Evolutionary conservation across 2,113 vertebrate genomes (phyloP).

Genomic region (Mormyrus lacerda): DNA sequence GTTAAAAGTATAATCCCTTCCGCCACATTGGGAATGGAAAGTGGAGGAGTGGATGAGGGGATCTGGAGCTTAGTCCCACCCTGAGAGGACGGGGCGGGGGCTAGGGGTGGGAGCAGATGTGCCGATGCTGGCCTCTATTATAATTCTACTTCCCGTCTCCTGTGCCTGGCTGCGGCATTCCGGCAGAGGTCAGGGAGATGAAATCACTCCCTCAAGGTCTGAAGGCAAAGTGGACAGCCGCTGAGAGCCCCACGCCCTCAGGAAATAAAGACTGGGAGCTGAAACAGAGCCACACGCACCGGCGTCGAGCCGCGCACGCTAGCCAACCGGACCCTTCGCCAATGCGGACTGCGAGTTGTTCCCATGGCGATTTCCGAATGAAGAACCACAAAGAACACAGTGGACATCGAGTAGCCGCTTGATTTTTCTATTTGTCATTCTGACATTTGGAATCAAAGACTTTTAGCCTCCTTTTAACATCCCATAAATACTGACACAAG

Average conservation of each 20-base stretch:
- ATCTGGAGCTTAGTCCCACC: not conserved
- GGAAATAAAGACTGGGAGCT: not conserved
- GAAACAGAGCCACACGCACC: not conserved
- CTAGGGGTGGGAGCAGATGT: conserved; percentile 23
- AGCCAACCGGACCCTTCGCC: not conserved
- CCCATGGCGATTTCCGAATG: not conserved
- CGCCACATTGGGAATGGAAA: not conserved
- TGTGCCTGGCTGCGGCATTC: conserved; percentile 14
- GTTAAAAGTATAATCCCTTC: conserved; percentile 1
- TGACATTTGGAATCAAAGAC: not conserved
- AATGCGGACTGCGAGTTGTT: not conserved
- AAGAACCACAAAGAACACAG: not conserved
- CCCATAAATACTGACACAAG: not conserved
- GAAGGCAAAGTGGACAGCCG: not conserved
- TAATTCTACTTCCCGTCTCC: conserved; percentile 32
- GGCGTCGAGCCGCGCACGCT: not conserved
- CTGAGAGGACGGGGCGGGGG: not conserved
- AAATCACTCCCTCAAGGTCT: not conserved
- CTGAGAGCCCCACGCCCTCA: not conserved
- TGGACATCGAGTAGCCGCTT: not conserved
- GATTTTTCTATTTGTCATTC: not conserved
- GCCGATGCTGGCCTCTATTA: conserved; percentile 29
- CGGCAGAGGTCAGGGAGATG: conserved; percentile 16
- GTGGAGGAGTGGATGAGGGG: not conserved
- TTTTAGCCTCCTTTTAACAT: not conserved